Base-by-base conservation (phyloP, 37 sponge, comb jelly and placozoan species). In the Chondrosia reniformis region DNA sequence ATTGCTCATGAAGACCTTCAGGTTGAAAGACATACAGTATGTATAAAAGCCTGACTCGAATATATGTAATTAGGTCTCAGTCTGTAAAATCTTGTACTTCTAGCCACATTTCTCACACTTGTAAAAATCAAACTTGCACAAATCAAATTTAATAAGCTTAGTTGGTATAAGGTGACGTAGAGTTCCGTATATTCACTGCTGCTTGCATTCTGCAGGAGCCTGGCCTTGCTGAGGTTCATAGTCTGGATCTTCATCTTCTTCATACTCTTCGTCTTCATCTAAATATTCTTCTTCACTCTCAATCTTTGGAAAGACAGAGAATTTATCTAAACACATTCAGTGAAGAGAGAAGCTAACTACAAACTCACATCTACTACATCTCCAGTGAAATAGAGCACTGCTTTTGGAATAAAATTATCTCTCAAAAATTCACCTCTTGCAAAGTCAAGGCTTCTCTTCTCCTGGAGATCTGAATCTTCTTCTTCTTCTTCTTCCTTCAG, bases 351-450 rank as follows among this genome's bases (percentile, higher is more conserved):
- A 17, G 74, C 19, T 84, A 80, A 38, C 41, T 54, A 27, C 73
- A 80, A 32, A 74, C 85, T 15, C 87, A 85, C 24, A 84, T 7
- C 8, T 79, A 83, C 46, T n/a, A n/a, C n/a, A n/a, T 96, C 96
- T 38, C 96, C 96, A 63, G 96, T 96, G 83, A 92, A 96, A 79
- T 79, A 96, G 32, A 96, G 78, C 19, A 92, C 88, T 13, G 96
- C 96, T 61, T 84, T 77, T 2, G 90, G 88, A 4, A 96, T 75
- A 15, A 96, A 64, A 1, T 85, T 84, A 44, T 96, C 93, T 46
- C 88, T 81, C 37, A 96, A 46, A 66, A 96, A 89, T 71, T 93
- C 90, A 45, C 90, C 90, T 30, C 81, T 52, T 15, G 85, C 46
- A 55, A 83, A 88, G 69, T 93, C 87, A 30, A 67, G 74, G 2